Base-by-base conservation (phyloP, 2,797 vertebrate species). In the Pipistrellus pygmaeus region DNA sequence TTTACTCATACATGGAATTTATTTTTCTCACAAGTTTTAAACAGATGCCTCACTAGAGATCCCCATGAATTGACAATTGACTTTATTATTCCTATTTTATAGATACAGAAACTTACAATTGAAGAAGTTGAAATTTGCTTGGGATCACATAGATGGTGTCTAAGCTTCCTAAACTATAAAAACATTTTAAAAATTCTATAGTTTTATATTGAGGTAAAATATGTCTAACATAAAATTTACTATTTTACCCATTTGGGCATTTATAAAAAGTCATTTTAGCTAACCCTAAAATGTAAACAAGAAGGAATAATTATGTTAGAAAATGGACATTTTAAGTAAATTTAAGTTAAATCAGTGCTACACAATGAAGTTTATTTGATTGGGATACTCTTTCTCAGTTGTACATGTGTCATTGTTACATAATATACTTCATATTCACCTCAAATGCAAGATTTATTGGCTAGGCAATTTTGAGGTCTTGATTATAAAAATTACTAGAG, bases 61-160 rank as follows among this genome's bases (percentile, higher is more conserved):
- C 73, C 21, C 21, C 41, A 38, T 75, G 57, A 64, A 44, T 51
- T 81, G 55, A 85, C 23, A 73, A 57, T 62, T 60, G 41, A 32
- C 90, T 82, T 88, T 73, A 83, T 75, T 46, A 62, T 73, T 77
- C 15, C 20, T 64, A 30, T n/a, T 78, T 78, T 71, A 51, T 68
- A 76, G 55, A 83, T n/a, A 15, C 64, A 73, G 62, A 85, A 91
- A 90, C 27, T 83, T 38, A 88, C 55, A 85, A 41, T 5, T 85
- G 32, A 11, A 80, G 38, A 51, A 30, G 11, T 51, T 80, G 72
- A 93, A 64, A 86, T 76, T 83, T 55, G 18, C 30, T 12, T 77
- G 46, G 38, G 23, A 75, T 71, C 38, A n/a, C 4, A 27, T 38
- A 77, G 32, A 8, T 57, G 78, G 7, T 80, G 15, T 57, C 10